Evolutionary conservation across 2,797 vertebrate genomes (phyloP), one percentile per base, ranked within the genome.

Genomic region (Labeo calbasu): DNA sequence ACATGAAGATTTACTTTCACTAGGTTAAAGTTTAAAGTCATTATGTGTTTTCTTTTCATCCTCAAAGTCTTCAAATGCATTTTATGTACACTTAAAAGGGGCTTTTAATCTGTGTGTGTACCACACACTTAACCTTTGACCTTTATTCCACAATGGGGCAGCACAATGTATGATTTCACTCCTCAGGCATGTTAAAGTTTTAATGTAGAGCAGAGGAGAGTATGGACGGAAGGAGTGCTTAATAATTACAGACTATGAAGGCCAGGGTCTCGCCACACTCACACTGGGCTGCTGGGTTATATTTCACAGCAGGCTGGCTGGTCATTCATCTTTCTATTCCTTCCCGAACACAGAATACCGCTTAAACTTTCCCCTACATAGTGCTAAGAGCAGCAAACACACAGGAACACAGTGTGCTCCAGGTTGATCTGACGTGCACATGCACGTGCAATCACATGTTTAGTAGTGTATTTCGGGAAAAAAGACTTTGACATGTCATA

Each of bases 401-500:
- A 73, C 15, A 68, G 53, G 23, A 32, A 48, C 23, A 57, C 21
- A 43, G 9, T 17, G 1, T 43, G 48, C 79, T 61, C 36, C 43
- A 72, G 55, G 53, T 81, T 17, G 23, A 32, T 32, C 3, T 78
- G 23, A 77, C 15, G 13, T 12, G n/a, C 55, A 59, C 36, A 21
- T 43, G 53, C 73, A 77, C 19, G 40, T 57, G 75, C n/a, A 78
- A 50, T 32, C 23, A 65, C 32, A 36, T 1, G n/a, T 25, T 77
- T 4, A n/a, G 43, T 46, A 46, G 68, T 6, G 13, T 25, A 13
- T 46, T 23, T 85, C 23, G 55, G 85, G 91, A 90, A 90, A 91
- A 92, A 17, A 89, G 87, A 86, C 88, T 81, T 82, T 77, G 84
- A 86, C 88, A 19, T 59, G 51, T 40, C 28, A 57, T 23, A 23